Conservation (phyloP, 2,113 vertebrate genomes). For the Chrysemys picta region DNA sequence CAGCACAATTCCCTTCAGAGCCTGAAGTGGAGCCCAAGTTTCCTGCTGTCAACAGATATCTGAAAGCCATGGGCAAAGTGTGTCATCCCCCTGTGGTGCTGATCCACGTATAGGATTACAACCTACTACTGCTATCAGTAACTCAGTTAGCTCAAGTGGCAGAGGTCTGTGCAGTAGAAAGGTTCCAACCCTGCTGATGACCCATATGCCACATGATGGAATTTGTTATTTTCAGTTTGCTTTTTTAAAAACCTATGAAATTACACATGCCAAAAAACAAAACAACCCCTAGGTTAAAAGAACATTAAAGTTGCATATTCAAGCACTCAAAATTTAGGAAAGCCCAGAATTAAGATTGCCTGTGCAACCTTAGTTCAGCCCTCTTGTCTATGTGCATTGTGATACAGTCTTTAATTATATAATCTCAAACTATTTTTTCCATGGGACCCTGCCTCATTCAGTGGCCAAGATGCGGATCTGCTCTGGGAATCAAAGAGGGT, state of each 20-base stretch:
- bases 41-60: not conserved
- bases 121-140: conserved; percentile 23
- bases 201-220: not conserved
- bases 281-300: not conserved
- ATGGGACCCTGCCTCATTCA: not conserved
- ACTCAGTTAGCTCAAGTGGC: conserved; percentile 23
- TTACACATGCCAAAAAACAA: not conserved
- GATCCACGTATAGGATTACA: not conserved
- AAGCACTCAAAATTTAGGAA: not conserved
- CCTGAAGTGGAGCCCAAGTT: not conserved
- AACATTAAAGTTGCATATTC: not conserved
- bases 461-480: not conserved
- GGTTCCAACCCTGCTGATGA: not conserved
- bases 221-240: conserved; percentile 23
- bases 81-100: not conserved
- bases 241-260: not conserved
- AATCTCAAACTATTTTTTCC: not conserved
- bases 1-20: not conserved
- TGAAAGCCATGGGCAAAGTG: not conserved
- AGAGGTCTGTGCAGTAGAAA: not conserved
- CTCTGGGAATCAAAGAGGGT: not conserved
- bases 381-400: not conserved
- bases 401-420: not conserved
- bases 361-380: not conserved
- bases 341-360: not conserved